Conservation (phyloP, 2,888 invertebrate species). For the Adelphocoris suturalis region DNA sequence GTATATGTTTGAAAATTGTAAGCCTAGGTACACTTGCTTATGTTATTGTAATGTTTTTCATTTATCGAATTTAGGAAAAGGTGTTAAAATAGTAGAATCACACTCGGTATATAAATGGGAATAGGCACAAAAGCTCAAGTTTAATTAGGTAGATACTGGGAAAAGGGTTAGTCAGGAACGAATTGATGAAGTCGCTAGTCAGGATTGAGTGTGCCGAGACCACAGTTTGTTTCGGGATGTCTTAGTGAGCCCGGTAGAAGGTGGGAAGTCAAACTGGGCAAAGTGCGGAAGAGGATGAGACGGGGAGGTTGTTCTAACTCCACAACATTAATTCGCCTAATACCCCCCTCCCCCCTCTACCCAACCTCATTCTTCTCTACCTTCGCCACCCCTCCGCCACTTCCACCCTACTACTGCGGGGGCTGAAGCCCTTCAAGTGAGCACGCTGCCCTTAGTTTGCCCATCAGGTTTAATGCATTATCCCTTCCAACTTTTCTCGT, state of each 20-base stretch:
- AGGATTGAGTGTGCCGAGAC: slow-evolving; percentile 50
- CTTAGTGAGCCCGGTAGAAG: slow-evolving; percentile 26
- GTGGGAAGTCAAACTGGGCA: slow-evolving; percentile 56
- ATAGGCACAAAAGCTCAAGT: not conserved
- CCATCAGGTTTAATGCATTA: slow-evolving; percentile 70
- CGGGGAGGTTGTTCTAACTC: slow-evolving; percentile 57
- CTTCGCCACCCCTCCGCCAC: not conserved
- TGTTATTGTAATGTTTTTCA: no score
- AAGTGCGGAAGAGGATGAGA: slow-evolving; percentile 6
- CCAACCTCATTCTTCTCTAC: not conserved
- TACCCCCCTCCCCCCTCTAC: slow-evolving; percentile 19
- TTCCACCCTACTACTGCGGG: not conserved
- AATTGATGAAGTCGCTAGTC: slow-evolving; percentile 55
- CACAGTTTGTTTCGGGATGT: slow-evolving; percentile 57
- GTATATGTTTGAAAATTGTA: no score
- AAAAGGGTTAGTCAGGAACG: slow-evolving; percentile 23
- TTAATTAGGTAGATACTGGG: not conserved
- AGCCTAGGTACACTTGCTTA: no score
- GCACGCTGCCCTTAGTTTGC: slow-evolving; percentile 65
- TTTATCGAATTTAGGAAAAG: no score
- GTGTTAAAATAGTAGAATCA: no score
- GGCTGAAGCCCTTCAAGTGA: slow-evolving; percentile 58
- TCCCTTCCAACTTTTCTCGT: slow-evolving; percentile 66
- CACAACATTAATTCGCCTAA: slow-evolving; percentile 68
- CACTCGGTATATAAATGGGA: not conserved